Evolutionary conservation across 2,797 vertebrate species (phyloP).

Genomic region (Sebastes diploproa): DNA sequence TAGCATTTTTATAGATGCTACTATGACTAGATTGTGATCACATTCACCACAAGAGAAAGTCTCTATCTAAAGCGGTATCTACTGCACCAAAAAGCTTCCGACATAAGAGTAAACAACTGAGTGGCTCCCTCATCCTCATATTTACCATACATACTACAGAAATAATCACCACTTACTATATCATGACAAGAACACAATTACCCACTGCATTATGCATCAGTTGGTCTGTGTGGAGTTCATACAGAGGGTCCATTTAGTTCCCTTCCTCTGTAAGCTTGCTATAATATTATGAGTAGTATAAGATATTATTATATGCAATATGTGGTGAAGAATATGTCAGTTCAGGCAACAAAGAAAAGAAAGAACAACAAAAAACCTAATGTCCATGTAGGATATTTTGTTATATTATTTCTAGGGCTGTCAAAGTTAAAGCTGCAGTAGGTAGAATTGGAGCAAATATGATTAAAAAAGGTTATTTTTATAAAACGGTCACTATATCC

Average conservation of each 20-base stretch:
- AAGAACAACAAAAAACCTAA: too few species aligned
- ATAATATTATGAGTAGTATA: not conserved
- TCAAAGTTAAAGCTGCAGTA: rapidly evolving
- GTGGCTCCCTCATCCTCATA: not conserved
- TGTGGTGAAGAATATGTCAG: not conserved
- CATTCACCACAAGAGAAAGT: not conserved
- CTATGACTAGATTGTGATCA: not conserved
- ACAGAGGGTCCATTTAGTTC: not conserved
- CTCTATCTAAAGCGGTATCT: not conserved
- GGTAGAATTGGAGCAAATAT: too few species aligned
- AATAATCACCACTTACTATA: not conserved
- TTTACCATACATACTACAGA: not conserved
- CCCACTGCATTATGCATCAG: not conserved
- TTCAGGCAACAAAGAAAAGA: not conserved
- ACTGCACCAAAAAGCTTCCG: not conserved
- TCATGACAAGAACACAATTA: not conserved
- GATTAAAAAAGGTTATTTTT: too few species aligned
- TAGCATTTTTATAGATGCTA: not conserved
- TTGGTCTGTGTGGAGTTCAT: not conserved
- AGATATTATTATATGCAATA: not conserved
- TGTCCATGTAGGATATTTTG: too few species aligned
- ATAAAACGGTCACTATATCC: too few species aligned
- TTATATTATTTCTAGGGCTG: too few species aligned
- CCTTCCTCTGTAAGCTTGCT: not conserved
- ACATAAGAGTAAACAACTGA: not conserved